Percentiles rank a stretch among this genome's conserved stretches.
Conservation (phyloP, 2,888 invertebrate genomes). For the Drosophila limbata region DNA sequence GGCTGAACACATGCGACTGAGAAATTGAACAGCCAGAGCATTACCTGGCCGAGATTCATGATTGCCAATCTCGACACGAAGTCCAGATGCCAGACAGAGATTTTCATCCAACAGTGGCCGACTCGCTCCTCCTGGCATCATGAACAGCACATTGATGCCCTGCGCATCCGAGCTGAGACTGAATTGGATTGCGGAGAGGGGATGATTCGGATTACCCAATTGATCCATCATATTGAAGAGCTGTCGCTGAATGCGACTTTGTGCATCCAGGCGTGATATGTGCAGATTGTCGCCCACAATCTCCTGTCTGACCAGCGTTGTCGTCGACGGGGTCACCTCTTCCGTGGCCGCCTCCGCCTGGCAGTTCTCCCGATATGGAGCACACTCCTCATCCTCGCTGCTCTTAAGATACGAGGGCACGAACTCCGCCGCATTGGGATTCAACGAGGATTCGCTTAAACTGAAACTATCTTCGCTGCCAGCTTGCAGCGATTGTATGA, state of each 20-base stretch:
- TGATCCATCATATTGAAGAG: constrained; percentile 55
- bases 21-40: constrained; percentile 33
- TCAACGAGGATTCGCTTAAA: constrained; percentile 42
- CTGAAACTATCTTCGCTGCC: constrained; percentile 27
- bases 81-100: constrained; percentile 27
- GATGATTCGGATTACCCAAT: constrained; percentile 46
- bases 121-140: constrained; percentile 8
- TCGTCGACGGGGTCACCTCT: constrained; percentile 43
- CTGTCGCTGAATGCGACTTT: constrained; percentile 39
- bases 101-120: constrained; percentile 17
- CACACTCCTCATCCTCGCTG: constrained; percentile 3
- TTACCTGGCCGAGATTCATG: not conserved
- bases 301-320: constrained; percentile 35
- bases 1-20: constrained; percentile 36
- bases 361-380: no score
- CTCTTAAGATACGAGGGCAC: constrained; percentile 52
- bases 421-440: constrained; percentile 64
- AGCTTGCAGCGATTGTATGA: constrained; percentile 29
- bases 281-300: constrained; percentile 25
- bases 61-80: constrained; percentile 26
- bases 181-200: constrained; percentile 45
- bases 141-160: constrained; percentile 56
- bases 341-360: not conserved
- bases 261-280: not conserved
- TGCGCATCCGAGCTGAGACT: constrained; percentile 45